Base-by-base conservation (phyloP, 2,113 vertebrate genomes). In the human (Homo sapiens) region DNA sequence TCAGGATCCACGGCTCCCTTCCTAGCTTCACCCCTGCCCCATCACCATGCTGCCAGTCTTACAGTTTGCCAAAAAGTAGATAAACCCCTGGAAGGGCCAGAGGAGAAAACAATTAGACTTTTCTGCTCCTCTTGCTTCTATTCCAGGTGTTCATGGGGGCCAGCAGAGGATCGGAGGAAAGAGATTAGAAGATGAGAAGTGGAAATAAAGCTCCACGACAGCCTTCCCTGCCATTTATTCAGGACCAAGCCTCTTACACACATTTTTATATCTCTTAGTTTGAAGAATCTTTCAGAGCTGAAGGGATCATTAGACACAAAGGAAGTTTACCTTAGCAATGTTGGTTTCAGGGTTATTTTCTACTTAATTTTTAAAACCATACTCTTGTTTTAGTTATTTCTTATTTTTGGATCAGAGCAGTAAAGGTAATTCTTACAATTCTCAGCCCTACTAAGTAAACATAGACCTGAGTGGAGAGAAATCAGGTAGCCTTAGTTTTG, bases 351-450 rank as follows among this genome's bases (percentile, higher is more conserved):
- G 2, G 30, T 66, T 89, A 23, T 72, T 61, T 92, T 70, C 76
- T 64, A 91, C 16, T 45, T 73, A 82, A 79, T 64, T 96, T 66
- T 61, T 40, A 45, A 90, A 94, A 43, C 40, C 2, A 43, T 64
- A 13, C 10, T 78, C 23, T 89, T 85, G n/a, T 55, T 93, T 97
- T 89, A 90, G 66, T 93, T 89, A 20, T 93, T 96, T 93, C 55
- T 75, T 81, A 79, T 45, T 96, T 93, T 87, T 30, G 14, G 11
- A 78, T 75, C 55, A 94, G 64, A 96, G 45, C 1, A 86, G 70
- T 72, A 90, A 18, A 35, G 23, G 4, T 4, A 73, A 70, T 89
- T 88, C 50, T 97, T 84, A n/a, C 9, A 66, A 4, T 89, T 89
- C 30, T 90, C 32, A 23, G 25, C 7, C 13, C 88, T 0, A 2